Base-by-base conservation (phyloP, 2,888 invertebrate genomes). In the Dyspetes luteomarginatus region DNA sequence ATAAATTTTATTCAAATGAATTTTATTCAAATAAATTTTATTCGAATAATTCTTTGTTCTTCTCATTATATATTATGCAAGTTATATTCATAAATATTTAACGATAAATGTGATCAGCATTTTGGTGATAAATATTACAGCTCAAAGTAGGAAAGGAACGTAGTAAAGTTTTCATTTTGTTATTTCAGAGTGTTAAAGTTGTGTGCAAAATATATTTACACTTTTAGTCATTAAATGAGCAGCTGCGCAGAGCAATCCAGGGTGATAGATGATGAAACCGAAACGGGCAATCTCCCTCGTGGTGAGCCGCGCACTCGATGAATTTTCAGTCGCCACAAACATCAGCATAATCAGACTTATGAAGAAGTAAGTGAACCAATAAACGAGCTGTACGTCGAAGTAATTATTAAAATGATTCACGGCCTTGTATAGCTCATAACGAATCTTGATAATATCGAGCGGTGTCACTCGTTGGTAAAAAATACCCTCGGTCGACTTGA, bases 351-450 rank as follows among this genome's bases (percentile, higher is more conserved):
- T 60, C 19, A 58, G 15, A 17, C 28, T 50, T 22, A 12, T 4
- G n/a, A 65, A 41, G 22, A 43, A 50, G 26, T 65, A 58, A 28
- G 19, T n/a, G 58, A 74, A 65, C 65, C 79, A 71, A 71, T 69
- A 79, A 45, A 75, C 69, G 22, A 79, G 74, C 17, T 58, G 65
- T 24, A 52, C 43, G 58, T 65, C 41, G 26, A 17, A 75, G 28
- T 71, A 79, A 52, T 50, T 52, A 69, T 79, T 75, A n/a, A 79
- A 45, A 65, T 67, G 71, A 1, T 19, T 7, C 30, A 7, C 43
- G 0, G 71, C 56, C 15, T 62, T 60, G 12, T 17, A 12, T 3
- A 80, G 60, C 64, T 65, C 41, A 43, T 55, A 55, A 26, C 36
- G 48, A 45, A 74, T 64, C 28, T 19, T 52, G 17, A 79, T 74